Base-by-base conservation (phyloP, 2,888 invertebrate genomes). In the Heliconius aoede region DNA sequence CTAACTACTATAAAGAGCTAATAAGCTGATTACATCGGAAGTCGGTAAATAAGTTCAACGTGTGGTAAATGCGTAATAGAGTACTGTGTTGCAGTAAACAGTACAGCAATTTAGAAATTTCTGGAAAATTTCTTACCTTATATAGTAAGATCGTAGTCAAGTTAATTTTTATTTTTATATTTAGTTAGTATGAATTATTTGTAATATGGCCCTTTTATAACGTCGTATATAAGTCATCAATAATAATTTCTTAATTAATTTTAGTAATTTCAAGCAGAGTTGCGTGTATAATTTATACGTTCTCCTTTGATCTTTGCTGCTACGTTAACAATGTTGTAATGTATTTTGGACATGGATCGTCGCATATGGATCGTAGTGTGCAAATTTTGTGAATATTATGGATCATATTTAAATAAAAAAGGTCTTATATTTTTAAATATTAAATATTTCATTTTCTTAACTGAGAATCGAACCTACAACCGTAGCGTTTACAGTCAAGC, bases 1-100 rank as follows among this genome's bases (percentile, higher is more conserved):
- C 60, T 40, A 21, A 40, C 55, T 32, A 64, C 58, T 65, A 58
- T 74, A 74, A 74, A 58, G 55, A 65, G 72, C 8, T 64, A 73
- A 73, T 55, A 58, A 73, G 61, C 60, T 55, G 73, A 74, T 67
- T 32, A 74, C 67, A 74, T 58, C 74, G 67, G 74, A 74, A 74
- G 67, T 36, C 67, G 58, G 67, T 65, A 74, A 67, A 74, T 67
- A 58, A 74, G 62, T 55, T 46, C 55, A 67, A 74, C 58, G 32
- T 67, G 72, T 72, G 36, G 72, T 72, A 72, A 72, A 72, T 40
- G 60, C 61, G 72, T 72, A 60, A 60, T 72, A 40, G 26, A 61
- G 58, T 60, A 72, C 36, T 26, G 58, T 24, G 30, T 58, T 32
- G 71, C 55, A 32, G 46, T 36, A 36, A 4, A 13, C 11, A 15